Conservation (phyloP, 2,888 invertebrate genomes). For the Nebria brevicollis region DNA sequence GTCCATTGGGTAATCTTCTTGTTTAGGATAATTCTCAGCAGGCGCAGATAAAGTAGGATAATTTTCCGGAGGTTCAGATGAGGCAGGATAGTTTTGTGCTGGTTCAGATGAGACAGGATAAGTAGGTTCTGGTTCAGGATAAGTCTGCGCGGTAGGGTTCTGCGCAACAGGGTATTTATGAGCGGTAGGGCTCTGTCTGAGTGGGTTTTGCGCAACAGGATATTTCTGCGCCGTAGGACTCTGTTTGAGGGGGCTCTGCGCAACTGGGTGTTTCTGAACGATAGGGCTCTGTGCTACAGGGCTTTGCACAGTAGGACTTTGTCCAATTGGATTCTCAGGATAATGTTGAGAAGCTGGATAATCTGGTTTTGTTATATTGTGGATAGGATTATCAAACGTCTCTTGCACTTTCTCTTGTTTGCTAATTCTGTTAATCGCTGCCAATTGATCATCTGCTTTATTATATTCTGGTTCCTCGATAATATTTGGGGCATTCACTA, state of each 20-base stretch:
- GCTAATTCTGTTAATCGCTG: neutral
- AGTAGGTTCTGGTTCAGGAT: too few relatives aligned
- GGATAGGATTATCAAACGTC: neutral
- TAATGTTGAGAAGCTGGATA: neutral
- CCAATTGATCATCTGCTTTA: neutral
- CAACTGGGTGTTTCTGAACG: too few relatives aligned
- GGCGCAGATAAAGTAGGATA: too few relatives aligned
- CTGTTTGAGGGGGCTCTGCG: too few relatives aligned
- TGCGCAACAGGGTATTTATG: too few relatives aligned
- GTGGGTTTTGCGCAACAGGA: too few relatives aligned
- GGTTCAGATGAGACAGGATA: too few relatives aligned
- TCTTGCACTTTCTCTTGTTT: neutral
- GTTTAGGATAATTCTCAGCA: conserved; percentile 38
- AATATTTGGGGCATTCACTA: conserved; percentile 36
- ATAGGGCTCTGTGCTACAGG: neutral
- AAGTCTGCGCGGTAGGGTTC: too few relatives aligned
- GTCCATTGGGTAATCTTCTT: conserved; percentile 44
- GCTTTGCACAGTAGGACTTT: neutral
- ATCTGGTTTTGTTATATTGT: neutral
- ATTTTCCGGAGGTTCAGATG: too few relatives aligned
- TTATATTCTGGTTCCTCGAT: conserved; percentile 31
- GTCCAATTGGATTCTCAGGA: neutral
- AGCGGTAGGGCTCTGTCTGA: too few relatives aligned
- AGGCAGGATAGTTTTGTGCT: too few relatives aligned
- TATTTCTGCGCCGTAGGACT: too few relatives aligned